Evolutionary conservation across 2,888 invertebrate species (phyloP), one percentile per base, ranked within the genome.

Genomic region (Conistra vaccinii): DNA sequence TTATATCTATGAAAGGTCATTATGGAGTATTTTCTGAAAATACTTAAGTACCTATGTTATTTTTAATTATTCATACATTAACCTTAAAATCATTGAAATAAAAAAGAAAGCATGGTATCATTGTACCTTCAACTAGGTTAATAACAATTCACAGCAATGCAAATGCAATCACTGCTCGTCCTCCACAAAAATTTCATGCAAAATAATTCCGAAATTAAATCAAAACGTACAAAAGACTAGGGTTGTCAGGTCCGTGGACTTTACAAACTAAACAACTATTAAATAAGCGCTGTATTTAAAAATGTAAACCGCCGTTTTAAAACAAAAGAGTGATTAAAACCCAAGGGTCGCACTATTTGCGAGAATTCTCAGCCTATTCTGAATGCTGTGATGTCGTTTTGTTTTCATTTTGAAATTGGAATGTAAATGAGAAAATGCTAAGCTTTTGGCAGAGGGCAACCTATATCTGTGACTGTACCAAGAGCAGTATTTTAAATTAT

Each of bases 401-500:
- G 65, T 32, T 53, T 75, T 32, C 32, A 32, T 61, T 79, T 45
- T 20, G 10, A 62, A 57, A 57, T 42, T 66, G 73, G 60, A 80
- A 78, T 80, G 48, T 57, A 5, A 73, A 78, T 73, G 60, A 26
- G 53, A 48, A 70, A 62, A 78, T 78, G 61, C 48, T 9, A 39
- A 69, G 10, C 17, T 61, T 78, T 55, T 42, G 3, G 14, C 26
- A 17, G 53, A 29, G n/a, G 2, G 14, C 23, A 60, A 60, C 42
- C 14, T 1, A 2, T 10, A 26, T 48, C 12, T 42, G 0, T 42
- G 42, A 14, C 12, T 42, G 42, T 42, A 42, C 42, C 14, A 42
- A 12, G 1, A 42, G 42, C 42, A 42, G 5, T 42, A 42, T 14
- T 42, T 42, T 42, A 42, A 42, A n/a, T n/a, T 42, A 42, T 42